Conservation (phyloP, 2,888 invertebrate species). For the Drosophila heteroneura region DNA sequence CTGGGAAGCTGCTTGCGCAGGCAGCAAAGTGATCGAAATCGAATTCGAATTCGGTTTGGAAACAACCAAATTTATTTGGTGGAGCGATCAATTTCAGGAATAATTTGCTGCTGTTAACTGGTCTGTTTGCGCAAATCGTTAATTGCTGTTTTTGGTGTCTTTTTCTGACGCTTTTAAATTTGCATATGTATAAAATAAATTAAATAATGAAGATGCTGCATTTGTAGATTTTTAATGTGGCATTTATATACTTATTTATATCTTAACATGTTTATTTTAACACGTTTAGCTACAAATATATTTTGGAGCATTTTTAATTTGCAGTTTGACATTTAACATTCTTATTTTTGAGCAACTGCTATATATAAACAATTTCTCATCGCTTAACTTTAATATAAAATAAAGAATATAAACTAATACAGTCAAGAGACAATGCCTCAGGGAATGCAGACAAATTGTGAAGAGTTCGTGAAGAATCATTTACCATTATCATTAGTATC, state of each 20-base stretch:
- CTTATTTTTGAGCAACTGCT: neutral
- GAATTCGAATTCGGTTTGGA: slow-evolving; percentile 13
- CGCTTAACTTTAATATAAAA: neutral
- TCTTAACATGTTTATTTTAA: neutral
- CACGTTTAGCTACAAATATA: neutral
- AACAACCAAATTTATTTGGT: slow-evolving; percentile 1
- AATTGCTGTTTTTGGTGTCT: slow-evolving; percentile 9
- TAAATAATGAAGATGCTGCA: neutral
- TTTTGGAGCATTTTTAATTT: neutral
- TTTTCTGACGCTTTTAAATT: neutral
- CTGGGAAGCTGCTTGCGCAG: slow-evolving; percentile 46
- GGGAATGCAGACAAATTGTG: neutral
- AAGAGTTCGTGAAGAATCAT: neutral
- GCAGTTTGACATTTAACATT: neutral
- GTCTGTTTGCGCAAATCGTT: slow-evolving; percentile 28
- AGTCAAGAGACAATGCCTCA: neutral
- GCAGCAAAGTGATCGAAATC: slow-evolving; percentile 32
- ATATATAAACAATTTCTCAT: neutral
- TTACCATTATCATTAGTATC: neutral
- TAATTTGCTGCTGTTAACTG: slow-evolving; percentile 42
- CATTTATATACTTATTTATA: neutral
- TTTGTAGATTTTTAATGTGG: neutral
- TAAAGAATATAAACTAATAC: neutral
- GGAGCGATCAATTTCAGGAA: slow-evolving; percentile 15
- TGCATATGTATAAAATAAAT: neutral